Conservation (phyloP, 1,140 invertebrate genomes). For the Zaprionus taronus region DNA sequence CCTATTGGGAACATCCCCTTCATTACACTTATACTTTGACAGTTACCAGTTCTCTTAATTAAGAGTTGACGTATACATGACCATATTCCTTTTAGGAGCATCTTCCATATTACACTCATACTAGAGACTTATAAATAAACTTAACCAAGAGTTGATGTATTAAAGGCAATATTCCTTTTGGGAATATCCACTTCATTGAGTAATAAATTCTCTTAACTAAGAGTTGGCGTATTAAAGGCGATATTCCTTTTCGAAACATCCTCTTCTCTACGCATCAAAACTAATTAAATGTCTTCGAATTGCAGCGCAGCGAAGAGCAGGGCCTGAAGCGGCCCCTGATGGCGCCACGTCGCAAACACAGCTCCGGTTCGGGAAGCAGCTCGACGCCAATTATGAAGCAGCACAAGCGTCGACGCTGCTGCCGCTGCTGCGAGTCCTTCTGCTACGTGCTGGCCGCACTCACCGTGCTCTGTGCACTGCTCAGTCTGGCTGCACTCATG, state of each 20-base stretch:
- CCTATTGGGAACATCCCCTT: no score
- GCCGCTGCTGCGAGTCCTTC: slow-evolving; percentile 86
- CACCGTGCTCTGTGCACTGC: slow-evolving; percentile 85
- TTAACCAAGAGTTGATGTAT: no score
- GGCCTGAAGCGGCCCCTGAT: slow-evolving; percentile 91
- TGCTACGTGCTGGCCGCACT: slow-evolving; percentile 87
- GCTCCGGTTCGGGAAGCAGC: slow-evolving; percentile 71
- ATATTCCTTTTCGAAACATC: background rate
- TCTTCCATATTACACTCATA: no score
- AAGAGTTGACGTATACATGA: no score
- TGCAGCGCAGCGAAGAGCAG: slow-evolving; percentile 88
- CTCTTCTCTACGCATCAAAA: background rate
- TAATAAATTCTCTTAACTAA: background rate
- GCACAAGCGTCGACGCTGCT: slow-evolving; percentile 85
- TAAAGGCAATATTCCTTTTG: no score
- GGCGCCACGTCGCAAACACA: slow-evolving; percentile 87
- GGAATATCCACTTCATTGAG: no score
- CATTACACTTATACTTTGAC: no score
- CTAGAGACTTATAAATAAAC: no score
- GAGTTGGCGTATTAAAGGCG: background rate
- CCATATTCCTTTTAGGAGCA: no score
- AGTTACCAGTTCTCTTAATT: no score
- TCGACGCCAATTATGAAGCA: slow-evolving; percentile 85
- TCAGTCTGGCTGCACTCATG: slow-evolving; percentile 87
- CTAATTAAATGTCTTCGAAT: background rate